Conservation (phyloP, 37 sponge, comb jelly and placozoan species). For the Spongia lamella region DNA sequence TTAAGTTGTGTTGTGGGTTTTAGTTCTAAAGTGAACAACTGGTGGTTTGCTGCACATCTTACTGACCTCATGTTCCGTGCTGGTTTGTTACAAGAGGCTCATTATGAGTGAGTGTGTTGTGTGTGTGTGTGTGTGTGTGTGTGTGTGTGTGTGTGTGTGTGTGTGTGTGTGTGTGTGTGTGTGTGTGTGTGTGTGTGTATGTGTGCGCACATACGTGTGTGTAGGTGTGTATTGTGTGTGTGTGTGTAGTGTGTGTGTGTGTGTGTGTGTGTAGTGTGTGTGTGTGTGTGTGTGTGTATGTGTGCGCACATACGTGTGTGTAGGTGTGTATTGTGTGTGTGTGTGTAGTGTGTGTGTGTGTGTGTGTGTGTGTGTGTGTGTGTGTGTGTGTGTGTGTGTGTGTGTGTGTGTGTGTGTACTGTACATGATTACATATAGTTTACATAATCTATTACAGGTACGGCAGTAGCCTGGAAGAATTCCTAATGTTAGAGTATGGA, state of each 20-base stretch:
- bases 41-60: slow-evolving; percentile 84
- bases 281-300: not conserved
- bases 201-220: slow-evolving; percentile 14
- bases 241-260: slow-evolving; percentile 13
- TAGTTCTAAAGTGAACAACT: slow-evolving; percentile 60
- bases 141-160: slow-evolving; percentile 42
- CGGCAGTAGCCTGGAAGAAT: not conserved
- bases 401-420: slow-evolving; percentile 28
- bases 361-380: slow-evolving; percentile 30
- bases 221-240: too few relatives aligned
- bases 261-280: too few relatives aligned
- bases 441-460: not conserved
- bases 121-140: slow-evolving; percentile 15
- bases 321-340: too few relatives aligned
- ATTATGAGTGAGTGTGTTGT: slow-evolving; percentile 41
- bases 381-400: slow-evolving; percentile 45
- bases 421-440: slow-evolving; percentile 3
- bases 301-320: slow-evolving; percentile 3
- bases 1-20: not conserved
- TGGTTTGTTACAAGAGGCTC: slow-evolving; percentile 43
- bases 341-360: too few relatives aligned
- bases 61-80: slow-evolving; percentile 60
- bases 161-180: slow-evolving; percentile 44
- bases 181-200: slow-evolving; percentile 29
- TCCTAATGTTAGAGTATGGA: not conserved